A percentile compares a stretch with the other conserved stretches of the same genome.
Evolutionary conservation across 2,113 vertebrate species (phyloP).

Genomic region (Chaenogobius annularis): DNA sequence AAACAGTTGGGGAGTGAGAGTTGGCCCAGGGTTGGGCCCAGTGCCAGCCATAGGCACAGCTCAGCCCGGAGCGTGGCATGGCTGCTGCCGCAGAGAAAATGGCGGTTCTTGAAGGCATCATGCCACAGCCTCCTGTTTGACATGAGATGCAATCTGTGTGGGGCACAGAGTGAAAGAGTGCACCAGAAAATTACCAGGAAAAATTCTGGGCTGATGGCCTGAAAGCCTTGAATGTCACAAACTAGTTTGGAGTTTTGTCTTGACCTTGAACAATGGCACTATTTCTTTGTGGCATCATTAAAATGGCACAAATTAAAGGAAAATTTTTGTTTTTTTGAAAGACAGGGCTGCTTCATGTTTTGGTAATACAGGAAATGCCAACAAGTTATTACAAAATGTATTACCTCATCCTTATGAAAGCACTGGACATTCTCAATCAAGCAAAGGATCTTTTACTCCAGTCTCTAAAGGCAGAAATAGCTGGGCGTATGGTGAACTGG

Average conservation of each 20-base stretch:
- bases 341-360: conserved; percentile 18
- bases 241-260: conserved; percentile 20
- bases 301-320: conserved; percentile 20
- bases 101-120: conserved; percentile 58
- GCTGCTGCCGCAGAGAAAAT: conserved; percentile 74
- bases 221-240: conserved; percentile 40
- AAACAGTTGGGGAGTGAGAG: conserved; percentile 56
- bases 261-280: conserved; percentile 51
- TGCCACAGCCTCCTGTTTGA: conserved; percentile 50
- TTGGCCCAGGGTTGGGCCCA: conserved; percentile 63
- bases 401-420: neutral
- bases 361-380: conserved; percentile 17
- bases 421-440: neutral
- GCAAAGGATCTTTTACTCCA: neutral
- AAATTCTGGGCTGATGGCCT: conserved; percentile 37
- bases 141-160: conserved; percentile 37
- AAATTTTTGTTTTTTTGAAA: conserved; percentile 27
- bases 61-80: conserved; percentile 69
- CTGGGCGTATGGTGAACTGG: conserved; percentile 27
- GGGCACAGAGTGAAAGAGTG: neutral
- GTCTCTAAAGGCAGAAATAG: conserved; percentile 11
- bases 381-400: neutral
- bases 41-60: conserved; percentile 73
- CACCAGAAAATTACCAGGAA: conserved; percentile 32
- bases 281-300: conserved; percentile 36